These are phyloP conservation scores for Trimorus sp. DNA, from an alignment of 2,888 invertebrate species.

Conservation along the genomic window DNA sequence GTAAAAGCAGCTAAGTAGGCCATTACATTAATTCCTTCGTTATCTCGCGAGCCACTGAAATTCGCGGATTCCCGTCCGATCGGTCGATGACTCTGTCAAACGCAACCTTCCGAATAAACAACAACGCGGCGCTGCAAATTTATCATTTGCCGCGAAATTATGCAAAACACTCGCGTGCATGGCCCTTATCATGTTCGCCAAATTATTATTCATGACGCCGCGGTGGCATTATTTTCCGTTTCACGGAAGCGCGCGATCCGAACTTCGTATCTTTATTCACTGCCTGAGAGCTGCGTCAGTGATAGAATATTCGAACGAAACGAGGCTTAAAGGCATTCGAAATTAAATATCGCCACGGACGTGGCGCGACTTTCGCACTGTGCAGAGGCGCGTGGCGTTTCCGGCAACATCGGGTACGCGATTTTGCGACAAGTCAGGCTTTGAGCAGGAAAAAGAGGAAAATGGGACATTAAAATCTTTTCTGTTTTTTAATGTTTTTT, in stretches of 20 bases:
- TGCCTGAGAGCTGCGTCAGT: constrained; percentile 9
- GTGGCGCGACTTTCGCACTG: too few species aligned
- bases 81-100: too few species aligned
- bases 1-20: too few species aligned
- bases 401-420: too few species aligned
- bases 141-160: constrained; percentile 20
- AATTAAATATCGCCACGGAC: constrained; percentile 4
- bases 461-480: too few species aligned
- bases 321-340: constrained; percentile 7
- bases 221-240: constrained; percentile 23
- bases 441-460: too few species aligned
- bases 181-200: constrained; percentile 14
- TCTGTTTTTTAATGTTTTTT: too few species aligned
- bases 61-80: too few species aligned
- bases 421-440: too few species aligned
- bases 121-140: background rate
- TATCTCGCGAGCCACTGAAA: too few species aligned
- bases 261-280: constrained; percentile 28
- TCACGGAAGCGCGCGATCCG: constrained; percentile 10
- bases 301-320: constrained; percentile 20
- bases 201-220: constrained; percentile 27
- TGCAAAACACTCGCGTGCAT: constrained; percentile 2
- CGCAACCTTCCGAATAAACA: background rate
- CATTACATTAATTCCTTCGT: too few species aligned
- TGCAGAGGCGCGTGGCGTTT: too few species aligned